Conservation (phyloP, 2,797 vertebrate species). For the Sparidentex hasta region DNA sequence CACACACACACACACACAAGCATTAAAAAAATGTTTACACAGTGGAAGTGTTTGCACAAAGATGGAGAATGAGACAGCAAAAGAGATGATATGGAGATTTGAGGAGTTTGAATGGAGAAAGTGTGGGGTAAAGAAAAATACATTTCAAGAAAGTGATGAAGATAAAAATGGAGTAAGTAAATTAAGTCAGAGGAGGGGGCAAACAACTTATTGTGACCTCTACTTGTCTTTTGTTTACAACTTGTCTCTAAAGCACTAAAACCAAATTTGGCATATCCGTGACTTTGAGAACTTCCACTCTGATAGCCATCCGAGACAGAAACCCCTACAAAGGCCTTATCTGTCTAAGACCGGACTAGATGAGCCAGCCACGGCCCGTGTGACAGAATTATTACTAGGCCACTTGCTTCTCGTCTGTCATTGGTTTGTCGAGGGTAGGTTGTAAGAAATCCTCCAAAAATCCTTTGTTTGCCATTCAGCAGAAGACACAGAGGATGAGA, state of each 20-base stretch:
- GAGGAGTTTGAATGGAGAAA: not conserved
- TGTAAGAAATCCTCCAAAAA: constrained; percentile 50
- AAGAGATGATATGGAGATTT: constrained; percentile 12
- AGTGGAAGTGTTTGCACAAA: not conserved
- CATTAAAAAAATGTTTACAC: constrained; percentile 1
- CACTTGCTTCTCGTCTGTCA: constrained; percentile 47
- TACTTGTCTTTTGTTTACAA: constrained; percentile 35
- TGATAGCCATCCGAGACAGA: constrained; percentile 26
- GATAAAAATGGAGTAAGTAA: constrained; percentile 1
- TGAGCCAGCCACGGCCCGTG: constrained; percentile 33
- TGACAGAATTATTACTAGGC: constrained; percentile 61
- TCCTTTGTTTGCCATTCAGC: constrained; percentile 52
- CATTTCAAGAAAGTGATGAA: not conserved
- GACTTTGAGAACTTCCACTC: constrained; percentile 52
- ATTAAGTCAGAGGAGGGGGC: not conserved
- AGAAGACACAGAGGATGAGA: constrained; percentile 42
- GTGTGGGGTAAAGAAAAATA: not conserved
- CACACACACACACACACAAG: not conserved
- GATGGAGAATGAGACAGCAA: constrained; percentile 8
- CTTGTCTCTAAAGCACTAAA: constrained; percentile 20
- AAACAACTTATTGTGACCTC: constrained; percentile 4
- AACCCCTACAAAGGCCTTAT: constrained; percentile 47
- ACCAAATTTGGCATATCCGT: constrained; percentile 2
- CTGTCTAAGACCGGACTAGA: constrained; percentile 48
- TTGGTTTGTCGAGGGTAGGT: constrained; percentile 27